Base-by-base conservation (phyloP, 2,888 invertebrate species). In the Drosophila siamana region DNA sequence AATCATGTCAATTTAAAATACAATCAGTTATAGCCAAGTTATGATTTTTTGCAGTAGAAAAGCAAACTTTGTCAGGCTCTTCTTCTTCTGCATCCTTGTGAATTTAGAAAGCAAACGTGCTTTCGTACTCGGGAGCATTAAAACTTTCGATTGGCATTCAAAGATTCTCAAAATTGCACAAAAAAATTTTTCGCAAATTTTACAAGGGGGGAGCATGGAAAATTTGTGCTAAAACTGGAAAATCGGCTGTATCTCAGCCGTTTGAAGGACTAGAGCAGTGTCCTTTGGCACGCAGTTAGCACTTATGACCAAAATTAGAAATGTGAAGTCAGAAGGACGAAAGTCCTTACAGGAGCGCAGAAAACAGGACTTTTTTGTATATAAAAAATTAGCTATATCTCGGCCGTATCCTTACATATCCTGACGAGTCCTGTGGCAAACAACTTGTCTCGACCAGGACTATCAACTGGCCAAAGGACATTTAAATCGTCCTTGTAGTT, bases 1-100 rank as follows among this genome's bases (percentile, higher is more conserved):
- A 36, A n/a, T 0, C n/a, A n/a, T 11, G 5, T 4, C n/a, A 4
- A 1, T 2, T 0, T 13, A 0, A 13, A 4, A 11, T n/a, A 0
- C 2, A 11, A 4, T 36, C 5, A 1, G 0, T n/a, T 36, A n/a
- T 13, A 0, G 0, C n/a, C 33, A 8, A 38, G 2, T 38, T 38
- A 36, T 11, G n/a, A 36, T 13, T 7, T 36, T 36, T 7, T n/a
- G n/a, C n/a, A n/a, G 1, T 13, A 36, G 5, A 36, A 36, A 13
- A 1, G 6, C 13, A 36, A 5, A 7, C 6, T 36, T 36, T 13
- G 2, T 5, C 6, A 13, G 5, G 13, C 36, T 36, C 6, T 36
- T 13, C 36, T 36, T n/a, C 7, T 13, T 7, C 7, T 2, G 11
- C 13, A 15, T 38, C 15, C 36, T 15, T 38, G 13, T 2, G 2